These are phyloP conservation scores for Latrodectus elegans DNA, from an alignment of 2,888 invertebrate species.

Conservation along the genomic window DNA sequence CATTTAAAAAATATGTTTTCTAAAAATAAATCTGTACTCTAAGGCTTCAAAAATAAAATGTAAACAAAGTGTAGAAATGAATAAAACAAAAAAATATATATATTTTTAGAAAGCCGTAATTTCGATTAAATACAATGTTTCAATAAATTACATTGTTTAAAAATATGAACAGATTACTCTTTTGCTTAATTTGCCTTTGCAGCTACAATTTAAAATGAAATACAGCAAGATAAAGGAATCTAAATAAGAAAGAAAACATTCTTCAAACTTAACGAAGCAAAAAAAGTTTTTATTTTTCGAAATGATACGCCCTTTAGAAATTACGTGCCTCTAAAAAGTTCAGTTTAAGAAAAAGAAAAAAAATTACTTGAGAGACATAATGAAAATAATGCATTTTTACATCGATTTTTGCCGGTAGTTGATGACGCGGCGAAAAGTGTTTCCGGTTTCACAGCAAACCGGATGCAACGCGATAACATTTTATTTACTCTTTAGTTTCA, in stretches of 20 bases:
- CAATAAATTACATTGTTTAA: too few species aligned
- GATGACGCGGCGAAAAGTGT: constrained; percentile 49
- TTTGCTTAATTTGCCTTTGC: too few species aligned
- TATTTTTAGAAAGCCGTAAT: too few species aligned
- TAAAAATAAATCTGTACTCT: too few species aligned
- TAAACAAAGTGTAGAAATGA: too few species aligned
- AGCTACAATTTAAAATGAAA: too few species aligned
- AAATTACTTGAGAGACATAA: constrained; percentile 24
- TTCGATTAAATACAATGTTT: too few species aligned
- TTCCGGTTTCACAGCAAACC: constrained; percentile 50
- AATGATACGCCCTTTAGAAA: constrained; percentile 50
- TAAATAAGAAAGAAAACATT: background rate
- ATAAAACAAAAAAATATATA: too few species aligned
- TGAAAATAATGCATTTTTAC: constrained; percentile 17
- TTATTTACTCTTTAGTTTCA: constrained; percentile 30
- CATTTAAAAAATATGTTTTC: too few species aligned
- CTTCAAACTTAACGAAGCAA: constrained; percentile 12
- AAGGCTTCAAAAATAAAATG: too few species aligned
- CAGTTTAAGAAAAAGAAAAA: constrained; percentile 33
- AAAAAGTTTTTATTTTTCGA: constrained; percentile 31
- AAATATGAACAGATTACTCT: too few species aligned
- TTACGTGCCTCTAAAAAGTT: constrained; percentile 42
- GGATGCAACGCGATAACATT: constrained; percentile 43
- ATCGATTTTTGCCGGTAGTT: constrained; percentile 39
- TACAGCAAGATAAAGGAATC: too few species aligned